Conservation (phyloP, 2,113 vertebrate genomes). For the Panthera tigris region DNA sequence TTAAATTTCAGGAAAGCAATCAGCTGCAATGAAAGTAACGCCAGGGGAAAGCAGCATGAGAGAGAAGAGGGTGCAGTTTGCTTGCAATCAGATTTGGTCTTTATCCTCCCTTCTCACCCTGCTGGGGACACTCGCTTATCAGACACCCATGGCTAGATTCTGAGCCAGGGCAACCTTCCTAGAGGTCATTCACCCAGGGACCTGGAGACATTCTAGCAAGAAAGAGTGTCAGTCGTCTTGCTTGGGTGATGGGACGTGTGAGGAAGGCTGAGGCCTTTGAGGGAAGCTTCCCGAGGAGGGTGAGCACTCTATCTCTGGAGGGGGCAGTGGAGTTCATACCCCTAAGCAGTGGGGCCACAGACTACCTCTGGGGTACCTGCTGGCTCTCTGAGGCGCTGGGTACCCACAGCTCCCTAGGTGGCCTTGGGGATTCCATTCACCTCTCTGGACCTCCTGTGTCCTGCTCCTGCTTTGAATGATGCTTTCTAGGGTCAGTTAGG, state of each 20-base stretch:
- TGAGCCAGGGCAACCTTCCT: background rate
- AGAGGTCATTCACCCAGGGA: background rate
- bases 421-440: background rate
- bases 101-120: background rate
- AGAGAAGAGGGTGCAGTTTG: background rate
- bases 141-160: background rate
- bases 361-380: background rate
- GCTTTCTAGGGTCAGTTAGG: background rate
- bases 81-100: background rate
- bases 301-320: background rate
- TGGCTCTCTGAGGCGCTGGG: background rate
- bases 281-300: background rate
- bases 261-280: background rate
- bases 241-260: background rate
- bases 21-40: background rate
- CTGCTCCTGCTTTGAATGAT: background rate
- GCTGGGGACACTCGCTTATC: background rate
- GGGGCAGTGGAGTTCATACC: background rate
- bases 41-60: background rate
- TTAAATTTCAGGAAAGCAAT: background rate
- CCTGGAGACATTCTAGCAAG: background rate
- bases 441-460: background rate
- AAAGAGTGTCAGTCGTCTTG: background rate
- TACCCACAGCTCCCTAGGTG: background rate
- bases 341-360: background rate